A percentile compares a stretch with the other conserved stretches of the same genome.
These are phyloP conservation scores for Cataglyphis livida DNA, from an alignment of 2,888 invertebrate species.

Conservation along the genomic window DNA sequence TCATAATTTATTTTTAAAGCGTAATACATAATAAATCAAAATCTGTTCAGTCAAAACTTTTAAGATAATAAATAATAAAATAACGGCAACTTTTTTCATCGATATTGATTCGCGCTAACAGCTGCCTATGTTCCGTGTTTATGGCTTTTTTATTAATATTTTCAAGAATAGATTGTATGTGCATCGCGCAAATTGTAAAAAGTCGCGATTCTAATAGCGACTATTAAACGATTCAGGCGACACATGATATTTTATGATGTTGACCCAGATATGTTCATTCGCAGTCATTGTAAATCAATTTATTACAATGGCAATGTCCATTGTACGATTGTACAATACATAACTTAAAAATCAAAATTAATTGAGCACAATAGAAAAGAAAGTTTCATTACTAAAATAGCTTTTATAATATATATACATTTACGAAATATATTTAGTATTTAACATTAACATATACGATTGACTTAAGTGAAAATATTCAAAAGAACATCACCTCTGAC, in stretches of 20 bases:
- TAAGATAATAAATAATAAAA: background rate
- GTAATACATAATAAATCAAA: background rate
- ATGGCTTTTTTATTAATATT: slow-evolving; percentile 2
- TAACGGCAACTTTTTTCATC: background rate
- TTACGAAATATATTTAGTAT: background rate
- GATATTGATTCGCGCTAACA: background rate
- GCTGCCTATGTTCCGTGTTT: background rate
- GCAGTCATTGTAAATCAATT: slow-evolving; percentile 79
- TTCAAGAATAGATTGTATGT: background rate
- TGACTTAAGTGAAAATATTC: background rate
- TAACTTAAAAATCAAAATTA: slow-evolving; percentile 8
- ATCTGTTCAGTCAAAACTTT: background rate
- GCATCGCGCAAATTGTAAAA: slow-evolving; percentile 2
- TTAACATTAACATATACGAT: background rate
- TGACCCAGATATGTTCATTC: slow-evolving; percentile 76
- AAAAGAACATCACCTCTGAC: background rate
- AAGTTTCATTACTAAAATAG: slow-evolving; percentile 10
- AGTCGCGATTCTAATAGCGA: slow-evolving; percentile 38
- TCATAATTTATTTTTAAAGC: slow-evolving; percentile 5
- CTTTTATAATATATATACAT: background rate
- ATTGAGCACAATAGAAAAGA: background rate
- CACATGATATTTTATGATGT: slow-evolving; percentile 48
- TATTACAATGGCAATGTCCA: slow-evolving; percentile 66
- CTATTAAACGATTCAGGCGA: slow-evolving; percentile 16
- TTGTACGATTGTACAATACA: background rate